phyloP scores from a whole-genome alignment of 53 echinoderm and acorn worm genomes.

The Paelopatides confundens region DNA sequence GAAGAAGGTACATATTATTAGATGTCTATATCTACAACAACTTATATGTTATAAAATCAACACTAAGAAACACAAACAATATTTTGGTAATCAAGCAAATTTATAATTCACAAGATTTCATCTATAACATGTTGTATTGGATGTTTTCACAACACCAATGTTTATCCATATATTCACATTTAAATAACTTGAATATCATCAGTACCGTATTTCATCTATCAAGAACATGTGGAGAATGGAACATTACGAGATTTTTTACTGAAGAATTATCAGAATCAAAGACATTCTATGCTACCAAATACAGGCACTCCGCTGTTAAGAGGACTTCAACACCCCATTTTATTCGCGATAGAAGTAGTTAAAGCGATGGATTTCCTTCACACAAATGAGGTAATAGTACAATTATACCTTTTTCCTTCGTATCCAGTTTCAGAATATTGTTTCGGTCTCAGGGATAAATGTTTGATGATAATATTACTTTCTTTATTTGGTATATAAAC shows the following conservation, averaged over 20 bases:
- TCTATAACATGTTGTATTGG: too few species aligned
- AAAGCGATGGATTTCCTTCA: background rate
- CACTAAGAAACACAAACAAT: too few species aligned
- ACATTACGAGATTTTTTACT: background rate
- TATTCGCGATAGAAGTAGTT: background rate
- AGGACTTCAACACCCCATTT: background rate
- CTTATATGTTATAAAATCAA: too few species aligned
- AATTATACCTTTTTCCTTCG: too few species aligned
- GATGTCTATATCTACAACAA: too few species aligned
- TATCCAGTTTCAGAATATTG: too few species aligned
- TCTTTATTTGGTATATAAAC: too few species aligned
- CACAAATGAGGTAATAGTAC: background rate
- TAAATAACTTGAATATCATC: background rate
- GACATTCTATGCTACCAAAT: background rate
- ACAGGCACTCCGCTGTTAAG: background rate
- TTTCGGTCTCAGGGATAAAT: too few species aligned
- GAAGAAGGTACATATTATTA: background rate
- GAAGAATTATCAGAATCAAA: background rate
- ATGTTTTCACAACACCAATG: too few species aligned
- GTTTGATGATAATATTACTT: background rate
- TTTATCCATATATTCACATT: background rate
- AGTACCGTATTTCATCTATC: slow-evolving; percentile 13
- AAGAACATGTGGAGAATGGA: slow-evolving; percentile 7
- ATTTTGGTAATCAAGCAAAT: too few species aligned
- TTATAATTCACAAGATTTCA: too few species aligned